These are phyloP conservation scores for Melinopterus prodromus DNA, from an alignment of 2,888 invertebrate species.

Conservation along the genomic window DNA sequence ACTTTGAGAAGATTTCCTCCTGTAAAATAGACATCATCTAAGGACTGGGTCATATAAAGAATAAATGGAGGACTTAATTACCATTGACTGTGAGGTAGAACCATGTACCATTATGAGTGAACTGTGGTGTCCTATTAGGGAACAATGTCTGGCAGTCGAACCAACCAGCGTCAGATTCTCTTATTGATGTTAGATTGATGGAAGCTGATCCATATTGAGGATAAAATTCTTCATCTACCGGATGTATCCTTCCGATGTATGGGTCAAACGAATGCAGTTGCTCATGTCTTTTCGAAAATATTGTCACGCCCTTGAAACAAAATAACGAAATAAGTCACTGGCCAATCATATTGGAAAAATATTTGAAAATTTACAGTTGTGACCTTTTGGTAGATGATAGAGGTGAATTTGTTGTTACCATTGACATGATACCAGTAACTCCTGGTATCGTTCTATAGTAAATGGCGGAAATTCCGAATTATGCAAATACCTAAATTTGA, in stretches of 20 bases:
- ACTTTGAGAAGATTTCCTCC: constrained; percentile 88
- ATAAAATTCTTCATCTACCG: constrained; percentile 64
- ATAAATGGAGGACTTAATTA: constrained; percentile 54
- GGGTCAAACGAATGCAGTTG: constrained; percentile 73
- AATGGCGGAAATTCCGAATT: not conserved
- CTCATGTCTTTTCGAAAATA: constrained; percentile 85
- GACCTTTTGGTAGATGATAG: too few relatives aligned
- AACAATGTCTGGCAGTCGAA: constrained; percentile 91
- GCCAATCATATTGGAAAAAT: too few relatives aligned
- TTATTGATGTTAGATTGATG: constrained; percentile 85
- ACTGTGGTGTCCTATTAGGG: constrained; percentile 86
- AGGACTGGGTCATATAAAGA: too few relatives aligned
- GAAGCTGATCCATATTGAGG: constrained; percentile 73
- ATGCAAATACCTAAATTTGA: not conserved
- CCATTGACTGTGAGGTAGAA: constrained; percentile 89
- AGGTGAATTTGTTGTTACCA: too few relatives aligned
- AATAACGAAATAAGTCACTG: constrained; percentile 17
- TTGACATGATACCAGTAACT: too few relatives aligned
- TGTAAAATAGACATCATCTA: constrained; percentile 51
- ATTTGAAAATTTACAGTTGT: too few relatives aligned
- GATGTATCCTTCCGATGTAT: constrained; percentile 76
- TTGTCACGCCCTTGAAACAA: constrained; percentile 71
- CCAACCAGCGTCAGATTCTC: constrained; percentile 90
- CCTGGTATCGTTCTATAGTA: not conserved
- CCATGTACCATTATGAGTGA: constrained; percentile 89